Evolutionary conservation across 2,113 vertebrate species (phyloP), one percentile per base, ranked within the genome.

Genomic region (Neotoma lepida): DNA sequence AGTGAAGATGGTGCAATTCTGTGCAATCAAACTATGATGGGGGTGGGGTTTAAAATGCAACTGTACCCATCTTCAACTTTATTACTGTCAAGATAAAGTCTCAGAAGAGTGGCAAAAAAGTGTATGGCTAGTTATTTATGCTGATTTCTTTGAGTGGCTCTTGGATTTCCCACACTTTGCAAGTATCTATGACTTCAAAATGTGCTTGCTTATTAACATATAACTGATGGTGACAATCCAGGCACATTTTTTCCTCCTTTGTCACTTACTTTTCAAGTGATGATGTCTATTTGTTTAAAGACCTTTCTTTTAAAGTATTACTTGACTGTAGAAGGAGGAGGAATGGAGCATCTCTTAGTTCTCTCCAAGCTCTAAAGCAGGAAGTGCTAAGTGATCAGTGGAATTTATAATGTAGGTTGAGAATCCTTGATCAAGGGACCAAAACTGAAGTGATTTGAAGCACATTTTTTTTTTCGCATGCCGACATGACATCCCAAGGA

Each of bases 31-130:
- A 87, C 95, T 24, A 1, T 0, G 17, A 24, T 0, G 12, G 35
- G 14, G 7, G 35, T 2, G 6, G 13, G 54, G 4, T 85, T 89
- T 93, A 56, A 6, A 68, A 30, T n/a, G 3, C 68, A 41, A 18
- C 30, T 64, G 26, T n/a, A 13, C 6, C 33, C 44, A 3, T 1
- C 41, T 74, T 97, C 5, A 15, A 54, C 77, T 94, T 96, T 84
- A 94, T 96, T 89, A 96, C 90, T 49, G 94, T 26, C 97, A 82
- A 95, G 90, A 95, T 86, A 92, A 89, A 95, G 26, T 87, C 74
- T n/a, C 1, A 64, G 86, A 46, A 77, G 3, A 70, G 17, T 96
- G 82, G 80, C 70, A 88, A 88, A 94, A 74, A 15, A 44, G 33
- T 89, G 70, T 39, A 3, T 22, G 3, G 56, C 46, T 3, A 49